Evolutionary conservation across 37 sponge, comb jelly and placozoan species (phyloP).

Genomic region (Diacarnus erythraeanus): DNA sequence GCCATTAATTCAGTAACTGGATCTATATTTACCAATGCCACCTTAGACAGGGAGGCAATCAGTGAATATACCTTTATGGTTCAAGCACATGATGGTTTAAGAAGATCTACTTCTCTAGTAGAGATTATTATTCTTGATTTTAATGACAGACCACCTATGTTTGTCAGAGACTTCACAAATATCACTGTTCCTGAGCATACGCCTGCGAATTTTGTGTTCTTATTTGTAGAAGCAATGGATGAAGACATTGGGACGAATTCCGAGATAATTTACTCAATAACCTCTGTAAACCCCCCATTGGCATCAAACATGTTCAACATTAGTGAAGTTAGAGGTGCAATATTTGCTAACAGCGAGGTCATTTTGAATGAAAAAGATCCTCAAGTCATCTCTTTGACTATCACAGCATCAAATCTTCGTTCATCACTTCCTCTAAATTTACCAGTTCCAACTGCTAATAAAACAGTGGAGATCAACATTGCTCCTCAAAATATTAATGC

Average conservation of each 20-base stretch:
- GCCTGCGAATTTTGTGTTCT: background rate
- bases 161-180: slow-evolving; percentile 4
- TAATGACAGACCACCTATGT: slow-evolving; percentile 39
- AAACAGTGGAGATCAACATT: background rate
- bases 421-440: slow-evolving; percentile 7
- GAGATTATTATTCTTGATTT: slow-evolving; percentile 17
- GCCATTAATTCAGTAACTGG: background rate
- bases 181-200: slow-evolving; percentile 30
- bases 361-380: background rate
- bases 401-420: slow-evolving; percentile 61
- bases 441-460: background rate
- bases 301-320: slow-evolving; percentile 11
- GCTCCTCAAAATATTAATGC: slow-evolving; percentile 10
- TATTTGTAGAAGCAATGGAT: slow-evolving; percentile 27
- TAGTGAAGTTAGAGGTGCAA: background rate
- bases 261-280: slow-evolving; percentile 17
- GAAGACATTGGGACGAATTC: slow-evolving; percentile 34
- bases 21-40: slow-evolving; percentile 1
- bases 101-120: background rate
- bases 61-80: background rate
- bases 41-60: slow-evolving; percentile 19
- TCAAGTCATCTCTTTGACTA: slow-evolving; percentile 13
- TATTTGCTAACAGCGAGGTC: slow-evolving; percentile 11
- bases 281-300: background rate
- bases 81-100: slow-evolving; percentile 10